Percentiles rank a stretch among this genome's conserved stretches.
phyloP scores from a whole-genome alignment of 2,888 invertebrate species.

The Myopa testacea region DNA sequence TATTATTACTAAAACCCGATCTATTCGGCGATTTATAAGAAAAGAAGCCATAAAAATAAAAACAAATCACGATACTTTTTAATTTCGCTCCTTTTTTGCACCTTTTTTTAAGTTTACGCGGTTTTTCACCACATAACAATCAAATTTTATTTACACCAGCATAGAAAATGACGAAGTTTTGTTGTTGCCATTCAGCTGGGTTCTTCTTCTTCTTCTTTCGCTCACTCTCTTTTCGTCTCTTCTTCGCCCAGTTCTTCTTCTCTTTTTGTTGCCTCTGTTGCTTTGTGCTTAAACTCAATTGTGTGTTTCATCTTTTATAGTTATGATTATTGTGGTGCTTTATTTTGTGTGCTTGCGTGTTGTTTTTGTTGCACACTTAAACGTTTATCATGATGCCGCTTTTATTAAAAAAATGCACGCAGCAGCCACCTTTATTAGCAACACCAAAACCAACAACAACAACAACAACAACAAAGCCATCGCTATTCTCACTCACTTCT shows the following conservation, averaged over 20 bases:
- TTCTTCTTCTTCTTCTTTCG: background rate
- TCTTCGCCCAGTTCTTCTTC: no score
- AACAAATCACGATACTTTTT: no score
- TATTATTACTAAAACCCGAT: no score
- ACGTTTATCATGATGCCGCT: constrained; percentile 27
- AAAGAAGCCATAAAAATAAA: no score
- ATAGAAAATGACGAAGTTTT: background rate
- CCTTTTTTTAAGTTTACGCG: background rate
- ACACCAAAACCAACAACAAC: background rate
- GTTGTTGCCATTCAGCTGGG: no score
- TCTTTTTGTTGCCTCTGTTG: background rate
- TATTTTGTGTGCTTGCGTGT: background rate
- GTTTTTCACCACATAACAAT: constrained; percentile 14
- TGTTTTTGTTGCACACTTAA: constrained; percentile 18
- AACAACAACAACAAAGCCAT: background rate
- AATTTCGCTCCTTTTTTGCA: constrained; percentile 2
- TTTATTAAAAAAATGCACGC: background rate
- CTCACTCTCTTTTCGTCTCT: background rate
- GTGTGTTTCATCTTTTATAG: constrained; percentile 7
- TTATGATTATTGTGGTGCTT: background rate
- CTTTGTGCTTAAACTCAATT: background rate
- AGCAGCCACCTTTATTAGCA: background rate
- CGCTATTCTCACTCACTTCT: background rate
- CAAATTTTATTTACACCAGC: constrained; percentile 8
- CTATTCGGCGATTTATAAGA: no score